Evolutionary conservation across 2,113 vertebrate species (phyloP).

Genomic region (Periophthalmus modestus): DNA sequence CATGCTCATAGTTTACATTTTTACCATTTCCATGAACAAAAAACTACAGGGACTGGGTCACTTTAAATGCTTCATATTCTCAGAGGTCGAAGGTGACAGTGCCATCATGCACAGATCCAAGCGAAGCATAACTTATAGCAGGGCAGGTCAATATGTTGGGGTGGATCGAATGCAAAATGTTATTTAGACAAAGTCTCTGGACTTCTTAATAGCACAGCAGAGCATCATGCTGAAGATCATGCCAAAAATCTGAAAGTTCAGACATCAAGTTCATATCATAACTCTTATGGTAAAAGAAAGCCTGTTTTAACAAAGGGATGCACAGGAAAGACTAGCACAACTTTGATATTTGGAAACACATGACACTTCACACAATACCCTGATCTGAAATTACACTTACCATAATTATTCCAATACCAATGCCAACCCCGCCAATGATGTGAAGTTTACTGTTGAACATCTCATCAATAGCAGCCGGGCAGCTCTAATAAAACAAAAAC

Average conservation of each 20-base stretch:
- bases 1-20: slow-evolving; percentile 13
- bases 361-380: background rate
- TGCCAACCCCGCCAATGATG: slow-evolving; percentile 88
- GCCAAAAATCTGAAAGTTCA: slow-evolving; percentile 85
- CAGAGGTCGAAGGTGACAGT: slow-evolving; percentile 23
- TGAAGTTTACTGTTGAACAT: slow-evolving; percentile 87
- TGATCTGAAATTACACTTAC: slow-evolving; percentile 59
- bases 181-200: slow-evolving; percentile 84
- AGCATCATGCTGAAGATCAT: slow-evolving; percentile 98
- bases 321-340: background rate
- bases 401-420: slow-evolving; percentile 91
- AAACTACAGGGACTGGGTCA: background rate
- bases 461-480: slow-evolving; percentile 79
- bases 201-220: slow-evolving; percentile 89
- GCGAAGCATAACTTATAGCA: slow-evolving; percentile 11
- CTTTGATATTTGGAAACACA: background rate
- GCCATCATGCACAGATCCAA: slow-evolving; percentile 42
- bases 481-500: slow-evolving; percentile 66
- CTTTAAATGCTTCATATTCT: slow-evolving; percentile 28
- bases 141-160: background rate
- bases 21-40: background rate
- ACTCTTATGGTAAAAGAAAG: background rate
- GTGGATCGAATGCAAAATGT: background rate
- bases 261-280: background rate
- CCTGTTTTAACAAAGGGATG: background rate